phyloP scores from a whole-genome alignment of 2,113 vertebrate genomes.

The Chitala chitala region DNA sequence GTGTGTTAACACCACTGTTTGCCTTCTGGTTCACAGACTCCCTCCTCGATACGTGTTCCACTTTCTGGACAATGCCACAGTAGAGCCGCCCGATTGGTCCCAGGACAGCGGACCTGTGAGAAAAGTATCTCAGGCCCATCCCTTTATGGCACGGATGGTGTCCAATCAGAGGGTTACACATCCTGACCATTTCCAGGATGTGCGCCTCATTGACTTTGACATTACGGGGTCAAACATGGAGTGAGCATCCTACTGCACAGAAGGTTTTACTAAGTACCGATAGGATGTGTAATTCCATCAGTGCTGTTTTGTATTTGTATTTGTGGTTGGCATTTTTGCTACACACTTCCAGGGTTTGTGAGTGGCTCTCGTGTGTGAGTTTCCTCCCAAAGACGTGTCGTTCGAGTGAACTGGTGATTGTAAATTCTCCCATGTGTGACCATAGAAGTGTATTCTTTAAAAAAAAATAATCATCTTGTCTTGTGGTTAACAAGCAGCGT shows the following conservation, averaged over 20 bases:
- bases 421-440: too few species aligned
- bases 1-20: background rate
- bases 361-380: too few species aligned
- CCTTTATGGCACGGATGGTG: constrained; percentile 57
- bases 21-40: constrained; percentile 55
- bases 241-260: constrained; percentile 56
- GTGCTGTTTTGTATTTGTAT: too few species aligned
- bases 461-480: too few species aligned
- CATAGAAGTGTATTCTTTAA: too few species aligned
- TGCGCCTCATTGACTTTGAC: constrained; percentile 84
- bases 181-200: constrained; percentile 81
- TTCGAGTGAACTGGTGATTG: too few species aligned
- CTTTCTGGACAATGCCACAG: constrained; percentile 55
- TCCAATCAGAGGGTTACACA: constrained; percentile 74
- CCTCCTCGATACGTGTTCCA: constrained; percentile 72
- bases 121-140: background rate
- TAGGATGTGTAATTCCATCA: too few species aligned
- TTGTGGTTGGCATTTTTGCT: too few species aligned
- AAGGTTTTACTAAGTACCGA: background rate
- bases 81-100: background rate
- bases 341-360: too few species aligned
- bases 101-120: background rate
- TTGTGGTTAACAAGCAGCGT: too few species aligned
- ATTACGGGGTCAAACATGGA: constrained; percentile 69
- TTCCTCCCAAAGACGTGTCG: too few species aligned